Percentiles rank a stretch among this genome's conserved stretches.
phyloP scores from a whole-genome alignment of 2,113 vertebrate genomes.

The Cynopterus brachyotis region DNA sequence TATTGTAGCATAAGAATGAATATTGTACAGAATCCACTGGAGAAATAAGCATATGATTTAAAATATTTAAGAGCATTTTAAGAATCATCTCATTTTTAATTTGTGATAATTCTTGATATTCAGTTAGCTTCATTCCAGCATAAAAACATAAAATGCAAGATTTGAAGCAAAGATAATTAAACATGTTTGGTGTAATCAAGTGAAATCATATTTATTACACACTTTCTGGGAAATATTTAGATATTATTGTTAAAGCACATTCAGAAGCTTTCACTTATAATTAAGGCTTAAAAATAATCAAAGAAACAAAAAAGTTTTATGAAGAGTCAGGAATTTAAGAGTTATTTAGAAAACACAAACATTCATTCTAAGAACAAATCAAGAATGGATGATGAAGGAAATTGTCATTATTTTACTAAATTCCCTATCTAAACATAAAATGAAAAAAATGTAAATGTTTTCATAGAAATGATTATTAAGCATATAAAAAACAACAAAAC shows the following conservation, averaged over 20 bases:
- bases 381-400: not conserved
- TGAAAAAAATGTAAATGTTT: not conserved
- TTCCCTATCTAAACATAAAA: not conserved
- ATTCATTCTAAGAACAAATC: not conserved
- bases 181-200: not conserved
- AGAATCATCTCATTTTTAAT: not conserved
- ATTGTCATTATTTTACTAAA: not conserved
- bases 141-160: constrained; percentile 1
- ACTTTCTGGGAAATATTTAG: constrained; percentile 15
- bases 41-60: not conserved
- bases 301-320: not conserved
- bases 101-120: not conserved
- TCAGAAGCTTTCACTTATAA: not conserved
- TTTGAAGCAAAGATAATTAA: not conserved
- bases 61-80: not conserved
- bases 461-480: not conserved
- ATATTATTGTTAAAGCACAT: not conserved
- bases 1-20: not conserved
- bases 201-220: not conserved
- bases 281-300: not conserved
- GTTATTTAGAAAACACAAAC: not conserved
- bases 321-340: not conserved
- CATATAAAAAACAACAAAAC: not conserved
- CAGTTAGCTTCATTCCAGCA: not conserved
- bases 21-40: not conserved